These are phyloP conservation scores for Nebria brevicollis DNA, from an alignment of 2,888 invertebrate genomes.

Conservation along the genomic window DNA sequence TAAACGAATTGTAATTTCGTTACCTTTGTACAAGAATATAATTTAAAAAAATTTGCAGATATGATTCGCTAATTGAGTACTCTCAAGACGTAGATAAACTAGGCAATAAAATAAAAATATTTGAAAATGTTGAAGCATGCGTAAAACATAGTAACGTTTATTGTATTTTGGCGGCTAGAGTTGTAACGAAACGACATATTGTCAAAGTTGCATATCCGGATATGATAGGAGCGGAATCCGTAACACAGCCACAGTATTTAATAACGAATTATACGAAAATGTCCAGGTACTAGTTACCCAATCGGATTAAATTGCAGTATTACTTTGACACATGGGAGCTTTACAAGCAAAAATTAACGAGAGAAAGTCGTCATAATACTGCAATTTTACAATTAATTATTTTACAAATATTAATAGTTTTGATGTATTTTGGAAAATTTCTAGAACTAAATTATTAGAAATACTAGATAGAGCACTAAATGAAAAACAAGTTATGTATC, in stretches of 20 bases:
- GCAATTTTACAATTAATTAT: neutral
- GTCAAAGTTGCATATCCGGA: constrained; percentile 82
- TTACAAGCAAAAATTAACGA: neutral
- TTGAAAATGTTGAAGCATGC: constrained; percentile 48
- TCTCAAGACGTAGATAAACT: neutral
- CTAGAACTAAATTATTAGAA: constrained; percentile 69
- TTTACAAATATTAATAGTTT: constrained; percentile 2
- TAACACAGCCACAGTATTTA: constrained; percentile 70
- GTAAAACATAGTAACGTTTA: constrained; percentile 61
- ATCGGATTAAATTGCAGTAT: constrained; percentile 15
- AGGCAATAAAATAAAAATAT: constrained; percentile 47
- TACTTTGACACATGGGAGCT: too few relatives aligned
- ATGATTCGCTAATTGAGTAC: constrained; percentile 21
- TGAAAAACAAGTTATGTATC: constrained; percentile 68
- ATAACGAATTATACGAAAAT: constrained; percentile 66
- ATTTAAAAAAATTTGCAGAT: constrained; percentile 6
- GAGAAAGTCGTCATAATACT: constrained; percentile 8
- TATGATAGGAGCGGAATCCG: constrained; percentile 69
- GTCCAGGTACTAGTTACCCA: constrained; percentile 60
- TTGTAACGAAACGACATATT: constrained; percentile 73
- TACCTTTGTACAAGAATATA: neutral
- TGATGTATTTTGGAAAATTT: constrained; percentile 49
- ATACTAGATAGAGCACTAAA: constrained; percentile 76
- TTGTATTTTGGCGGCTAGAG: constrained; percentile 67
- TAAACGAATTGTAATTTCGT: neutral